Percentiles rank a stretch among this genome's conserved stretches.
phyloP scores from a whole-genome alignment of 1,140 invertebrate genomes.

The Rhyzopertha dominica region DNA sequence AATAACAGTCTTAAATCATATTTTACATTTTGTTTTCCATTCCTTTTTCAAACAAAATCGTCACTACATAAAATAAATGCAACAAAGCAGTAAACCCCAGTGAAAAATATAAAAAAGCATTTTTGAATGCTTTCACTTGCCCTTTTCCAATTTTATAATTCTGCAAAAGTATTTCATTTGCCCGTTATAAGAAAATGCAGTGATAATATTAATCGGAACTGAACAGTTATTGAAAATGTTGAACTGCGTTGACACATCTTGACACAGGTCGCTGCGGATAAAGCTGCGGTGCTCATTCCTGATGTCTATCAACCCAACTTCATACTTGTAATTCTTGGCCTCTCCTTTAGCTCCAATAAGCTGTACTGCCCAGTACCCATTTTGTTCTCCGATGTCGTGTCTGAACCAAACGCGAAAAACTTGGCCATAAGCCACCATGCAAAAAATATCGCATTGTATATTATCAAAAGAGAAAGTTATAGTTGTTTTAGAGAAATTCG shows the following conservation, averaged over 20 bases:
- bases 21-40: too few relatives aligned
- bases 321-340: conserved; percentile 7
- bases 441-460: conserved; percentile 4
- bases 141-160: neutral
- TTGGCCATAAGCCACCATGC: conserved; percentile 6
- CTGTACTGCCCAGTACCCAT: conserved; percentile 16
- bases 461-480: neutral
- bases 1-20: too few relatives aligned
- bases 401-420: conserved; percentile 11
- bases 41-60: too few relatives aligned
- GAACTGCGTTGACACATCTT: conserved; percentile 9
- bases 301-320: conserved; percentile 8
- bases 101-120: too few relatives aligned
- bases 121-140: too few relatives aligned
- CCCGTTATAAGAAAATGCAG: conserved; percentile 9
- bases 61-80: too few relatives aligned
- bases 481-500: neutral
- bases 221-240: conserved; percentile 14
- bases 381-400: conserved; percentile 13
- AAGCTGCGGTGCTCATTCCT: conserved; percentile 11
- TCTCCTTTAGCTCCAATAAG: conserved; percentile 8
- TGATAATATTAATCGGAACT: conserved; percentile 8
- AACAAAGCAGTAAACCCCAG: too few relatives aligned
- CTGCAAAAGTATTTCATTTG: conserved; percentile 13
- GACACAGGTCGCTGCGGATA: conserved; percentile 9